Evolutionary conservation across 2,888 invertebrate genomes (phyloP), one percentile per base, ranked within the genome.

Genomic region (Ephialtes manifestator): DNA sequence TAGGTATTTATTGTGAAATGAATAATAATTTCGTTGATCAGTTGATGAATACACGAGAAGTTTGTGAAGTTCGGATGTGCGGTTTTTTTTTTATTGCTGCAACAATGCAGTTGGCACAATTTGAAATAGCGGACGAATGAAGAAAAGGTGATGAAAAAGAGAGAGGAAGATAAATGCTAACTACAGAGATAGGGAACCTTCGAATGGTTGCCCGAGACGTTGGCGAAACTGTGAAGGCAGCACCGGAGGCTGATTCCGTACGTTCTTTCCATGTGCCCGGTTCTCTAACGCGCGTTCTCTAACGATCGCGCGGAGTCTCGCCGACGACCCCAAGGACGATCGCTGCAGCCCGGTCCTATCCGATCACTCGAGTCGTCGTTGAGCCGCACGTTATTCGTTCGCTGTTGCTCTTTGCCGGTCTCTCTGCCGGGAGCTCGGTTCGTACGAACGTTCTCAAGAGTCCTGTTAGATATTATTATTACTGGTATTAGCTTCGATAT

Each of bases 291-390:
- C 65, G 72, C 72, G 72, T 68, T 80, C 78, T 84, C 81, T 79
- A 84, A 83, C 81, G 84, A 79, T 86, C 75, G 31, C 72, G 75
- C 77, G 31, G 83, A 63, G 80, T 74, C 51, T 72, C 78, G 63
- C 48, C 79, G 84, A 89, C 85, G 88, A 89, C 86, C 89, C 89
- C 90, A 90, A 90, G 90, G 90, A 90, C 90, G 89, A 83, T 78
- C 74, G 71, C 60, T 65, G 24, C 55, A 77, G 55, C 71, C 75
- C 51, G 76, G 84, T 76, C 80, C 71, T 88, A 88, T 89, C 88
- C 78, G 86, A 89, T 87, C 87, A 86, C 79, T 72, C 70, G 24
- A 20, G 43, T 20, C 67, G 35, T 39, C 60, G 75, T 18, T 46
- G 46, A 39, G 74, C 43, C 35, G 20, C 58, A 28, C 58, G 58